Evolutionary conservation across 1,140 invertebrate species (phyloP), one percentile per base, ranked within the genome.

Genomic region (Magallana gigas): DNA sequence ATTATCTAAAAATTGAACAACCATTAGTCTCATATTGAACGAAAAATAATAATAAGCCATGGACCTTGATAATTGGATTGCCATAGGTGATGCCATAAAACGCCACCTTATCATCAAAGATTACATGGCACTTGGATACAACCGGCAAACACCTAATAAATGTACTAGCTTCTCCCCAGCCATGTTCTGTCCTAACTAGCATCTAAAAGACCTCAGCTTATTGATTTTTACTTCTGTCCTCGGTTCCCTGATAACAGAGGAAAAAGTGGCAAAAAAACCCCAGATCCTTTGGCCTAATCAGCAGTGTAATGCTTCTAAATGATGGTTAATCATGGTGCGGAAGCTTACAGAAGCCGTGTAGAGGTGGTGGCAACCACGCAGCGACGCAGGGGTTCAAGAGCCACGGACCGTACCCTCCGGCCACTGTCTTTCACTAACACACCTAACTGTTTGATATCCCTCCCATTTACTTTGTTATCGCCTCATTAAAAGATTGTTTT

Each of bases 401-500:
- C 68, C 23, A 12, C n/a, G n/a, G n/a, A n/a, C 68, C 12, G 11
- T 76, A 9, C 12, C 68, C 68, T 29, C 68, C 68, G 29, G 68
- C 23, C 68, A 76, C 29, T 12, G 8, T 76, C 36, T 71, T 36
- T 8, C 9, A 29, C 23, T 29, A 71, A 29, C 18, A 71, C 60
- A 71, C 68, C 23, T 3, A 29, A 29, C 68, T 76, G 68, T 12
- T 76, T 76, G 68, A 76, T 76, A 76, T 18, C 68, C 23, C 12
- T 23, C 23, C 12, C 23, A 76, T 9, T 29, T 12, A 76, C 68
- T 76, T 29, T 76, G 18, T 76, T 29, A 76, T 76, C 68, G 36
- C 68, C 23, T 76, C 68, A 76, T 76, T 76, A 76, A 76, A 76
- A 76, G 68, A 76, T 76, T 76, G 29, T 76, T 48, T 48, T 76